phyloP scores from a whole-genome alignment of 2,888 invertebrate genomes.

The Drosophila sordidula region DNA sequence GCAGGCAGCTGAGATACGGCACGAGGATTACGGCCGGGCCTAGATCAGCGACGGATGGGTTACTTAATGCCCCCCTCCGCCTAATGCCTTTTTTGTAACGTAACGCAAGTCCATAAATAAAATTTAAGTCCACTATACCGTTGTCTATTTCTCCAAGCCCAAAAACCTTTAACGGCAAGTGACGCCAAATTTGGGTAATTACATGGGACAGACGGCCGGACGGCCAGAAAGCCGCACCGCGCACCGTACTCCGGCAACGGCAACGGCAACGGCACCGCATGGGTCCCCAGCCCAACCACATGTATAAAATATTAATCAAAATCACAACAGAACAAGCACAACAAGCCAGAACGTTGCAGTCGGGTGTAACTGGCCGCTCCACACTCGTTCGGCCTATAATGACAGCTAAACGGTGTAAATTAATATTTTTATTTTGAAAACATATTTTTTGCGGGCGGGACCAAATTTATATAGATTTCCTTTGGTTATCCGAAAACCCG shows the following conservation, averaged over 20 bases:
- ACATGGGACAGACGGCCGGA: conserved; percentile 49
- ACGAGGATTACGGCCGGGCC: conserved; percentile 22
- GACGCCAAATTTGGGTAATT: conserved; percentile 79
- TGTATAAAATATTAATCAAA: conserved; percentile 76
- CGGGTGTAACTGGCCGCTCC: too few species aligned
- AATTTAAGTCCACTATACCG: conserved; percentile 61
- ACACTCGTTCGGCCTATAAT: too few species aligned
- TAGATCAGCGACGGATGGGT: neutral
- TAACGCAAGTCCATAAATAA: conserved; percentile 58
- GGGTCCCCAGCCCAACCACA: conserved; percentile 53
- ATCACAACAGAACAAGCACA: conserved; percentile 62
- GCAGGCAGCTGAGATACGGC: conserved; percentile 46
- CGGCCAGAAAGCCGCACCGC: conserved; percentile 12
- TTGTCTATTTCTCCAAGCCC: conserved; percentile 46
- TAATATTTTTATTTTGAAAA: too few species aligned
- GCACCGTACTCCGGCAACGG: conserved; percentile 4
- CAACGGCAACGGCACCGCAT: conserved; percentile 51
- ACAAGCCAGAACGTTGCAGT: neutral
- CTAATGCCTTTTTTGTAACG: conserved; percentile 33
- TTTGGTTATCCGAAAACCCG: too few species aligned
- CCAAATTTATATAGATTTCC: too few species aligned
- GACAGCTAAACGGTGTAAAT: too few species aligned
- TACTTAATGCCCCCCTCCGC: too few species aligned
- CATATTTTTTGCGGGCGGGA: too few species aligned
- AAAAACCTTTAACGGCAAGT: conserved; percentile 71